These are phyloP conservation scores for Glyptemys insculpta DNA, from an alignment of 2,797 vertebrate species.

Conservation along the genomic window DNA sequence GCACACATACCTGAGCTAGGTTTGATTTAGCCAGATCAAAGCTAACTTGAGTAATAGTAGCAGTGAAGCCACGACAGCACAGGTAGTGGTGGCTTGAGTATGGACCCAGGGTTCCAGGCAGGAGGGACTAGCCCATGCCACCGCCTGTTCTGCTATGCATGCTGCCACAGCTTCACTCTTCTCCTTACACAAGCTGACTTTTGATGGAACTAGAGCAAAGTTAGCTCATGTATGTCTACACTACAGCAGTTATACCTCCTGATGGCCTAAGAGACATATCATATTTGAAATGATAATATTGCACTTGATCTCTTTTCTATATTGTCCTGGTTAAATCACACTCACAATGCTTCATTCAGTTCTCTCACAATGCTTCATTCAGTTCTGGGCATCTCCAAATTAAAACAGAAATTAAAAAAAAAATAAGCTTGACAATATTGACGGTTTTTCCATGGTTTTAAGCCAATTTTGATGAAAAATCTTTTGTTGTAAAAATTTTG, in stretches of 20 bases:
- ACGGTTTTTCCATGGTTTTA: not conserved
- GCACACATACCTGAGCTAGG: not conserved
- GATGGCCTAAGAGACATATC: not conserved
- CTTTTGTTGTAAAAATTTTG: not conserved
- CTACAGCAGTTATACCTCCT: not conserved
- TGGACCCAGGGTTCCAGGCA: not conserved
- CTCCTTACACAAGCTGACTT: not conserved
- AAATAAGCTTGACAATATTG: not conserved
- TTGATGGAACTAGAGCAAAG: not conserved
- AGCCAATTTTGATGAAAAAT: not conserved
- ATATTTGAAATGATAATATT: not conserved
- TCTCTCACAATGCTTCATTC: not conserved
- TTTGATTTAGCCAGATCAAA: not conserved
- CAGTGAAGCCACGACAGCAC: not conserved
- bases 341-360: not conserved
- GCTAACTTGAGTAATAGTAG: not conserved
- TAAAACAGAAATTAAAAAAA: accelerated
- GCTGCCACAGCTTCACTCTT: not conserved
- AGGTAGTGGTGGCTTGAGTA: not conserved
- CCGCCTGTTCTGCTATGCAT: not conserved
- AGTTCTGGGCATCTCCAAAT: not conserved
- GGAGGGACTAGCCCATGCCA: no score
- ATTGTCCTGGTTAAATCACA: not conserved
- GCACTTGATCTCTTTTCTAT: not conserved
- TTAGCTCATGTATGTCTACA: not conserved